Base-by-base conservation (phyloP, 2,113 vertebrate species). In the Motacilla alba region DNA sequence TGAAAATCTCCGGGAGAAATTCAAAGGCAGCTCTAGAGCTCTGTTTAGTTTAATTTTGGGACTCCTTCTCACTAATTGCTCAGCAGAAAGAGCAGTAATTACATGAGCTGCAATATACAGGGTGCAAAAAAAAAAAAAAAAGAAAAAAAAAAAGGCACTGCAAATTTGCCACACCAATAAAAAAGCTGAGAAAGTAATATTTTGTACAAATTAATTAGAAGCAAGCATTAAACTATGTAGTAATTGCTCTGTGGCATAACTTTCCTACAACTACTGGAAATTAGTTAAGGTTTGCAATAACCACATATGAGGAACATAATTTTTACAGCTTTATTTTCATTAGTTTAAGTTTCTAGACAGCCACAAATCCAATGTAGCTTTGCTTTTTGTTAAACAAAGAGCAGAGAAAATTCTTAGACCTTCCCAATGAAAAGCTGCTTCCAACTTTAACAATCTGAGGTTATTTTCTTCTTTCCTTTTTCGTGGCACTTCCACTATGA, bases 51-150 rank as follows among this genome's bases (percentile, higher is more conserved):
- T 60, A 64, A 95, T 56, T 91, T 28, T 59, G 80, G 73, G 84
- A 89, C 26, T 89, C 41, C 33, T 77, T 87, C 49, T 44, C 30
- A 13, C 44, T 68, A 89, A 89, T 73, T 89, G 23, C 77, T 47
- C 93, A 83, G 85, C 93, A 47, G 90, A 63, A 93, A 68, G 37
- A 93, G 52, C 39, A 20, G 67, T 72, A 80, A 93, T 83, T 91
- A 68, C 47, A 62, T 23, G 80, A 83, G 80, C 44, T 89, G 49
- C 30, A 76, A 50, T 50, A 68, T 8, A 68, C n/a, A 64, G 23
- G 39, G 21, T 44, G 49, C 26, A 39, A 62, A 84, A 50, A 76
- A n/a, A 31, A 74, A 69, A 37, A 27, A 62, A 84, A 50, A 46
- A 76, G 24, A 68, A 59, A 47, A 41, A 56, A 27, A 68, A 69